Percentiles rank a stretch among this genome's conserved stretches.
Evolutionary conservation across 2,797 vertebrate genomes (phyloP).

Genomic region (Bovichtus variegatus): DNA sequence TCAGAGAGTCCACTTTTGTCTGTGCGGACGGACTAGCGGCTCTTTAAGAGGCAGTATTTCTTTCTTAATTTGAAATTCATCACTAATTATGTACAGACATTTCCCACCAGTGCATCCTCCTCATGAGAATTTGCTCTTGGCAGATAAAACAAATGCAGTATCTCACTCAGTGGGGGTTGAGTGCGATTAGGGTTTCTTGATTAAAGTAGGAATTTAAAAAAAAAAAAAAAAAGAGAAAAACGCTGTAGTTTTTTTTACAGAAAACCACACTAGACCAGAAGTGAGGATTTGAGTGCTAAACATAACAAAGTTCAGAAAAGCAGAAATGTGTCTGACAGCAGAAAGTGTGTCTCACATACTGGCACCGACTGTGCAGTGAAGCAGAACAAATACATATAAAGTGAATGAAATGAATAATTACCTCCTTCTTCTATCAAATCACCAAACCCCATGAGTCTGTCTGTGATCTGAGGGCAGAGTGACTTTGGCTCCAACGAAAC

Average conservation of each 20-base stretch:
- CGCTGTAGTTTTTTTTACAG: neutral
- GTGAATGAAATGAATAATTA: conserved; percentile 79
- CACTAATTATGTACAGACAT: conserved; percentile 25
- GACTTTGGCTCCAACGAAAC: conserved; percentile 69
- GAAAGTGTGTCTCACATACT: conserved; percentile 32
- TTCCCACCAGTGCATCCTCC: conserved; percentile 27
- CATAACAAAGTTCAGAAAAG: conserved; percentile 25
- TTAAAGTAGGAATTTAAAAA: conserved; percentile 36
- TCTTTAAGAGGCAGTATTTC: neutral
- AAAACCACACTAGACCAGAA: conserved; percentile 13
- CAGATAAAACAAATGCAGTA: conserved; percentile 33
- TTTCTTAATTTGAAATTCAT: conserved; percentile 14
- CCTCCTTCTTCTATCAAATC: conserved; percentile 75
- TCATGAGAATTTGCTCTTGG: conserved; percentile 21
- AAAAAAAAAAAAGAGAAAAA: too few relatives aligned
- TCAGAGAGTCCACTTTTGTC: neutral
- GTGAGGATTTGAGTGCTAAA: conserved; percentile 41
- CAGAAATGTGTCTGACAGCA: conserved; percentile 40
- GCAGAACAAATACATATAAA: conserved; percentile 66
- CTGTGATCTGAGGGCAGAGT: conserved; percentile 73
- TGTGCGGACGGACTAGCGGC: neutral
- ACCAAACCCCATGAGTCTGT: conserved; percentile 72
- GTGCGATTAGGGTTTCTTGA: conserved; percentile 4
- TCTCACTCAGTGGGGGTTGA: neutral
- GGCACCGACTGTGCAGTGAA: conserved; percentile 36